Percentiles rank a stretch among this genome's conserved stretches.
phyloP scores from a whole-genome alignment of 2,113 vertebrate genomes.

The Falcunculus frontatus region DNA sequence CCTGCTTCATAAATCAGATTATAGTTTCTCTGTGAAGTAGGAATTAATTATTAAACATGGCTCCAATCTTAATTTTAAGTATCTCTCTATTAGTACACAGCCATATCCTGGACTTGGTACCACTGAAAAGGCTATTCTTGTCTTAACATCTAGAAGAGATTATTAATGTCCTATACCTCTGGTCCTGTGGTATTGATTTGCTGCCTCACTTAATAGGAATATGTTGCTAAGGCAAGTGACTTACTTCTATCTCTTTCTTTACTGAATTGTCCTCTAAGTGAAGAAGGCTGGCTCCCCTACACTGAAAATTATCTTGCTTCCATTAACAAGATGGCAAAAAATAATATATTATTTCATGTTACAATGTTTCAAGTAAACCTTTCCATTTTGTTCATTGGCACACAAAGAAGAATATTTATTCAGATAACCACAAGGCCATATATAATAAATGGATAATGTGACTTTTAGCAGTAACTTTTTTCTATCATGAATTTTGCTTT shows the following conservation, averaged over 20 bases:
- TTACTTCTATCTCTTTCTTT: constrained; percentile 21
- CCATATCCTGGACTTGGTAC: neutral
- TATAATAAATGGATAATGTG: neutral
- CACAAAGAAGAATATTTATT: neutral
- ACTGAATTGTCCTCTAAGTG: neutral
- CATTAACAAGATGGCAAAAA: neutral
- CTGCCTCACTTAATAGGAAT: constrained; percentile 32
- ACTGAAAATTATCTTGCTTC: neutral
- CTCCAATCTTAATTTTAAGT: neutral
- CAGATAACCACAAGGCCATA: neutral
- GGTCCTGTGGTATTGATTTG: constrained; percentile 40
- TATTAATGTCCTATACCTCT: constrained; percentile 23
- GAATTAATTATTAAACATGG: neutral
- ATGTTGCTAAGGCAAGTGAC: constrained; percentile 22
- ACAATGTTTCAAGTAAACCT: neutral
- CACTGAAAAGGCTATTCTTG: neutral
- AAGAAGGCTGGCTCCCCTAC: neutral
- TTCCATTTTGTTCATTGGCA: neutral
- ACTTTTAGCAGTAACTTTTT: neutral
- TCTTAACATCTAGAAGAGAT: neutral
- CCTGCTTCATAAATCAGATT: neutral
- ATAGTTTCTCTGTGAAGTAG: neutral
- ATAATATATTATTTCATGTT: neutral
- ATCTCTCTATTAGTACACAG: neutral
- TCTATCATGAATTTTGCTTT: constrained; percentile 22